phyloP scores from a whole-genome alignment of 2,888 invertebrate species.

The Dolichopus griseipennis region DNA sequence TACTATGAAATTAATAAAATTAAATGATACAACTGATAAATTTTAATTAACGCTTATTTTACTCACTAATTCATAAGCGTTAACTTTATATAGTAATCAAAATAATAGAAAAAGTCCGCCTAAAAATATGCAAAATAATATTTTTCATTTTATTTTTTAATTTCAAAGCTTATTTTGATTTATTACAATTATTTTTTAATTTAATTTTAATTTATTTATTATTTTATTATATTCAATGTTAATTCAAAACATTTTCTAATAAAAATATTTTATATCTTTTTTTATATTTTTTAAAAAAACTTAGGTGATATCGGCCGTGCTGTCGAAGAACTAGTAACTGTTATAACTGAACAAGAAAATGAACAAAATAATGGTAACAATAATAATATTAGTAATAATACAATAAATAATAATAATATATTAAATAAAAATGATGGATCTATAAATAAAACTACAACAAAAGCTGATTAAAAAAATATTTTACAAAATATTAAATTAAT shows the following conservation, averaged over 20 bases:
- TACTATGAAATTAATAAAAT: too few relatives aligned
- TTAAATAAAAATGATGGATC: constrained; percentile 22
- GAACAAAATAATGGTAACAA: constrained; percentile 28
- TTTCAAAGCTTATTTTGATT: neutral
- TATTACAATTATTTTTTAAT: neutral
- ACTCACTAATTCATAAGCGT: too few relatives aligned
- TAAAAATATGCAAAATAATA: too few relatives aligned
- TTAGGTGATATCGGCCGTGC: constrained; percentile 77
- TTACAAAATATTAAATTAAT: neutral
- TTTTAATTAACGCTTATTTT: too few relatives aligned
- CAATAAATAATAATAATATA: neutral
- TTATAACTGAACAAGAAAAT: constrained; percentile 72
- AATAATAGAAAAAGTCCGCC: too few relatives aligned
- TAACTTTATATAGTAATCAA: too few relatives aligned
- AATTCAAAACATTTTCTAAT: too few relatives aligned
- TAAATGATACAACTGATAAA: too few relatives aligned
- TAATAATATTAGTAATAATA: constrained; percentile 10
- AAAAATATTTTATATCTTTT: constrained; percentile 2
- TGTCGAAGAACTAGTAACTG: constrained; percentile 79
- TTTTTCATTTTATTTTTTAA: neutral
- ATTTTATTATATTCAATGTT: neutral
- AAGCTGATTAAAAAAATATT: neutral
- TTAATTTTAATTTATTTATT: neutral
- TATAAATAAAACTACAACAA: constrained; percentile 24
- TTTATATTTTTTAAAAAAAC: constrained; percentile 40